Base-by-base conservation (phyloP, 2,113 vertebrate genomes). In the Malurus alboscapulatus region DNA sequence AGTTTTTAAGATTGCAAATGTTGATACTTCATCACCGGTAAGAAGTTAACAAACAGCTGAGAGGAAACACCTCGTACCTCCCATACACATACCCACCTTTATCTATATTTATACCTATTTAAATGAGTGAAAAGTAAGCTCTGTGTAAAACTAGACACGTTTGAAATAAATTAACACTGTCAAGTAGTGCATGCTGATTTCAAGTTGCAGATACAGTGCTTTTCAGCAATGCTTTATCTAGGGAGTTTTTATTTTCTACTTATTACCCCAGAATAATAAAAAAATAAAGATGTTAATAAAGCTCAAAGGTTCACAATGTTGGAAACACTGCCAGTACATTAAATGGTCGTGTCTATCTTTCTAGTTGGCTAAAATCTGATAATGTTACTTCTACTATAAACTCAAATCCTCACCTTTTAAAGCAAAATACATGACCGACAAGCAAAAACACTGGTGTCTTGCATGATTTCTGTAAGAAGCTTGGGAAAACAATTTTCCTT, bases 291-390 rank as follows among this genome's bases (percentile, higher is more conserved):
- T 0, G 0, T 26, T 30, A 88, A 72, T 20, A 92, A 79, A 87
- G 29, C 17, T 73, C 19, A 40, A 48, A 84, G 18, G 30, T 29
- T 76, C 74, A 62, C 0, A 5, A 42, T 10, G 29, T 80, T 54
- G 50, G 40, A 87, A 89, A 87, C 7, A 84, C 1, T 36, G 44
- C 8, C 7, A 54, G 17, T 82, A 78, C 2, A 12, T 65, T 69
- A 69, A 85, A 63, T 0, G 1, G 22, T 10, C 0, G 0, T 13
- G 6, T 63, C 57, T 74, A 1, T 45, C 65, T 36, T 84, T 61
- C 29, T 12, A 38, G 18, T 2, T 4, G 42, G 34, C 61, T 65
- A 58, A 73, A 85, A 73, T 65, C 6, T 90, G 34, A 85, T 7
- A 42, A 42, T 0, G 0, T 69, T 47, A 80, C 10, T 2, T 2